Evolutionary conservation across 2,888 invertebrate genomes (phyloP).

Genomic region (Phortica okadai): DNA sequence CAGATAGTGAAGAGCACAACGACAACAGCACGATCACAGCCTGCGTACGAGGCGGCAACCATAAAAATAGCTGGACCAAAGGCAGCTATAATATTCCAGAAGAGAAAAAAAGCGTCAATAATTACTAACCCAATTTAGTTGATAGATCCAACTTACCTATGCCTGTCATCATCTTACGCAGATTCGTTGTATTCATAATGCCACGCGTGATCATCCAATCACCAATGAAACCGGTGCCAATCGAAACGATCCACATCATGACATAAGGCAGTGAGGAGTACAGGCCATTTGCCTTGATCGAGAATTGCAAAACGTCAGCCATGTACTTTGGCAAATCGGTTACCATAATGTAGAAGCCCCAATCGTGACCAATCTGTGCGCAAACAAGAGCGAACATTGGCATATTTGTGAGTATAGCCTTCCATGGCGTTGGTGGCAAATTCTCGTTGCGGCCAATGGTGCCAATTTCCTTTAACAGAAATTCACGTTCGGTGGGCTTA

Average conservation of each 20-base stretch:
- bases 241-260: slow-evolving; percentile 80
- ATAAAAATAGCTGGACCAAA: slow-evolving; percentile 83
- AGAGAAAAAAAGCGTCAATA: slow-evolving; percentile 37
- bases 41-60: slow-evolving; percentile 83
- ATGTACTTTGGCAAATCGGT: slow-evolving; percentile 82
- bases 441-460: slow-evolving; percentile 77
- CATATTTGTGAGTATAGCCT: slow-evolving; percentile 81
- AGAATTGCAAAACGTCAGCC: slow-evolving; percentile 80
- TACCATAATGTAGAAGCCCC: slow-evolving; percentile 83
- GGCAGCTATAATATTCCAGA: slow-evolving; percentile 77
- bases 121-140: neutral
- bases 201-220: slow-evolving; percentile 82
- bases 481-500: slow-evolving; percentile 83
- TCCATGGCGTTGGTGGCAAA: slow-evolving; percentile 84
- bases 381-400: slow-evolving; percentile 86
- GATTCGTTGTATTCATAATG: slow-evolving; percentile 77
- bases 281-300: slow-evolving; percentile 80
- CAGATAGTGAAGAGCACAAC: slow-evolving; percentile 82
- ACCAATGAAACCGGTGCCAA: slow-evolving; percentile 81
- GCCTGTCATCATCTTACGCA: slow-evolving; percentile 80
- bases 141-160: slow-evolving; percentile 78
- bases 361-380: slow-evolving; percentile 83
- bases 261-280: slow-evolving; percentile 81
- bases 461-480: slow-evolving; percentile 82
- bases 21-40: slow-evolving; percentile 80